A percentile compares a stretch with the other conserved stretches of the same genome.
These are phyloP conservation scores for Sebastes schlegelii DNA, from an alignment of 2,113 vertebrate genomes.

Conservation along the genomic window DNA sequence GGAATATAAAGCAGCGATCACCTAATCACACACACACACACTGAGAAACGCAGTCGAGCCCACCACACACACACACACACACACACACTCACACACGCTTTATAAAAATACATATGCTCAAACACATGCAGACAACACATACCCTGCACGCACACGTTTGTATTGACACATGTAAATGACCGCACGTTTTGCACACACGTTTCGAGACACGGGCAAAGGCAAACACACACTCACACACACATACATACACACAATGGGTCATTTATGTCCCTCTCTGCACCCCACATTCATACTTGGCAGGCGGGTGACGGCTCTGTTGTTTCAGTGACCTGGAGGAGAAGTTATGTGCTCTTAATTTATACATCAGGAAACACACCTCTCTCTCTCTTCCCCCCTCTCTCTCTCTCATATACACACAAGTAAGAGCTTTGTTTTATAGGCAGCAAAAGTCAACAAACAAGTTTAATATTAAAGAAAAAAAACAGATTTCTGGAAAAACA, in stretches of 20 bases:
- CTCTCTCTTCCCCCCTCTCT: constrained; percentile 16
- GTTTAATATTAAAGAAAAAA: not conserved
- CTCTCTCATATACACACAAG: constrained; percentile 7
- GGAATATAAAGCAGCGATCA: constrained; percentile 94
- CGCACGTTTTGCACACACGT: not conserved
- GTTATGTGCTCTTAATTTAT: constrained; percentile 79
- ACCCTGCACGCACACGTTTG: not conserved
- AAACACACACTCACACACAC: constrained; percentile 25
- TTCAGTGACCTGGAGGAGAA: constrained; percentile 82
- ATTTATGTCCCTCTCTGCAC: constrained; percentile 81
- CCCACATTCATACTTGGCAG: constrained; percentile 74
- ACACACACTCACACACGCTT: constrained; percentile 23
- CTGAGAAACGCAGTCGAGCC: constrained; percentile 81
- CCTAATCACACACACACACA: constrained; percentile 87
- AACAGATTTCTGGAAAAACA: not conserved
- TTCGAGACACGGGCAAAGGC: not conserved
- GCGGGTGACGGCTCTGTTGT: constrained; percentile 83
- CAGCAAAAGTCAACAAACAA: constrained; percentile 16
- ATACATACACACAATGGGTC: constrained; percentile 83
- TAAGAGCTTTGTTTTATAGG: not conserved
- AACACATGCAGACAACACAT: constrained; percentile 24
- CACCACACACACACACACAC: constrained; percentile 21
- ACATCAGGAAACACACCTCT: constrained; percentile 73
- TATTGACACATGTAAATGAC: constrained; percentile 24
- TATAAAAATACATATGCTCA: constrained; percentile 31